A percentile compares a stretch with the other conserved stretches of the same genome.
Evolutionary conservation across 2,888 invertebrate genomes (phyloP).

Genomic region (Campoplex nolae): DNA sequence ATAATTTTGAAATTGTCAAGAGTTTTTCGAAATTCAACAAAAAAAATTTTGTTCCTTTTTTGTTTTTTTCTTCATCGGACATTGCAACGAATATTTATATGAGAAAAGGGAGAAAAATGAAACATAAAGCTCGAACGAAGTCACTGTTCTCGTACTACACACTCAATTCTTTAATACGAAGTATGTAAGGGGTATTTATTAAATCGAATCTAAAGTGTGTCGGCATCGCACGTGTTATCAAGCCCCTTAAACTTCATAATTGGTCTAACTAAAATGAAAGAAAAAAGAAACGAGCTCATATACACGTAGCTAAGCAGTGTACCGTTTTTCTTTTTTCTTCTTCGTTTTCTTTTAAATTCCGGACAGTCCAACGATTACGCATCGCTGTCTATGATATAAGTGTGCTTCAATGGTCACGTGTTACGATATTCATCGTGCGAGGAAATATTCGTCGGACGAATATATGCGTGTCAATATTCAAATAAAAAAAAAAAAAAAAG

Average conservation of each 20-base stretch:
- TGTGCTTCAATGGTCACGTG: background rate
- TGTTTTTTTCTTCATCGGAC: background rate
- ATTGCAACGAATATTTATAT: background rate
- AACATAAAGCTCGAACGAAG: background rate
- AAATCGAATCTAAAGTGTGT: conserved; percentile 31
- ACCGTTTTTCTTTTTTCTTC: background rate
- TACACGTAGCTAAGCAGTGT: background rate
- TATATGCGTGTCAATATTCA: background rate
- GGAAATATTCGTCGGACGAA: background rate
- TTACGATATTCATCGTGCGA: conserved; percentile 7
- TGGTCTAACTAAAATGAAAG: conserved; percentile 38
- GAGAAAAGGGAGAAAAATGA: background rate
- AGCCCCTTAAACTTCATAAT: conserved; percentile 49
- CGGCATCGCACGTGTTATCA: conserved; percentile 36
- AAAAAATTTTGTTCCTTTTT: too few relatives aligned
- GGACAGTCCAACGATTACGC: background rate
- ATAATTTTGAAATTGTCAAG: too few relatives aligned
- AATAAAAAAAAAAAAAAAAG: background rate
- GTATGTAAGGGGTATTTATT: conserved; percentile 12
- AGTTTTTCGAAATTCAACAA: too few relatives aligned
- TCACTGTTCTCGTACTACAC: background rate
- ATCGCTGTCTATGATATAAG: background rate
- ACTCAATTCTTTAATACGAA: conserved; percentile 6
- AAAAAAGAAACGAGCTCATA: conserved; percentile 9
- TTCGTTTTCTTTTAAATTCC: background rate